phyloP scores from a whole-genome alignment of 2,888 invertebrate species.

The Archips xylosteana region DNA sequence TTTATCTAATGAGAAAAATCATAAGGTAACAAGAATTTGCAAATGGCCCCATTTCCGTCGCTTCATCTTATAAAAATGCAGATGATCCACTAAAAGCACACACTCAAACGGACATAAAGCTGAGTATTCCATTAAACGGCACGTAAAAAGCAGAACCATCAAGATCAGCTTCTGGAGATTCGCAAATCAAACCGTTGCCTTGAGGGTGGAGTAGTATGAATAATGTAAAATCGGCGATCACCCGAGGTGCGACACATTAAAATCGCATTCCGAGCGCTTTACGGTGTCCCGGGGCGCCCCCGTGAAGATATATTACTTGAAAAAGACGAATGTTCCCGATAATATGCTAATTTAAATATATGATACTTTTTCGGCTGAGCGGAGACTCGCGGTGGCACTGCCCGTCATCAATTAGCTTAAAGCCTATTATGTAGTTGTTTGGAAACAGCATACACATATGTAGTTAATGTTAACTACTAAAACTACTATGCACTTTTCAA shows the following conservation, averaged over 20 bases:
- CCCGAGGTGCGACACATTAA: conserved; percentile 76
- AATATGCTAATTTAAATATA: conserved; percentile 20
- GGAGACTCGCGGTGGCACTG: background rate
- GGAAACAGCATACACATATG: too few relatives aligned
- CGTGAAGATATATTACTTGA: conserved; percentile 54
- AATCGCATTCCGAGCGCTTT: conserved; percentile 68
- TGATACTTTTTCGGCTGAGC: background rate
- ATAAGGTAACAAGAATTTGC: background rate
- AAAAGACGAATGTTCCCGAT: conserved; percentile 25
- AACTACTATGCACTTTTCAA: too few relatives aligned
- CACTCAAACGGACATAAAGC: conserved; percentile 14
- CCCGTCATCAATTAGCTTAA: background rate
- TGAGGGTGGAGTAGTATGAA: conserved; percentile 58
- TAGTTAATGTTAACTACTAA: too few relatives aligned
- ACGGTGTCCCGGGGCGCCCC: conserved; percentile 51
- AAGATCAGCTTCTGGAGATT: conserved; percentile 15
- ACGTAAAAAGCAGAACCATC: conserved; percentile 19
- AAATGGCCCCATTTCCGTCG: background rate
- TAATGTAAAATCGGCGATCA: conserved; percentile 65
- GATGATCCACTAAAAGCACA: background rate
- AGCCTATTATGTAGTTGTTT: too few relatives aligned
- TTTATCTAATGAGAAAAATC: background rate
- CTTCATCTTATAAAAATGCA: conserved; percentile 15
- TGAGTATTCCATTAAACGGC: conserved; percentile 16
- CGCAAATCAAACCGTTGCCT: conserved; percentile 31